A percentile compares a stretch with the other conserved stretches of the same genome.
These are phyloP conservation scores for Oscheius myriophilus DNA, from an alignment of 2,888 invertebrate genomes.

Conservation along the genomic window DNA sequence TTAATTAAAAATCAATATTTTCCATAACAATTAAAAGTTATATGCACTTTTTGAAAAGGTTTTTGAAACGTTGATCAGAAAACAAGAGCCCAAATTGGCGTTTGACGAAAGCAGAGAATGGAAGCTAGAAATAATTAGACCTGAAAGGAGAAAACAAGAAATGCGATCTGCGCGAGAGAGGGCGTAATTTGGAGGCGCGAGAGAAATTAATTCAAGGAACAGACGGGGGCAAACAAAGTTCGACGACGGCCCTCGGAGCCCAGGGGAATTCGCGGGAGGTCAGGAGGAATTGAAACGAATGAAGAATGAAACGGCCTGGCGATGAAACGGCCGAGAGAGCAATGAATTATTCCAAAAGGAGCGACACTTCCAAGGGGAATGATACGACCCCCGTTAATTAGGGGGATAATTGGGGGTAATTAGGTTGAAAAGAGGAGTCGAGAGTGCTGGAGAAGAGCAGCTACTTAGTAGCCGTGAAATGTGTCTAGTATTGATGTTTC, in stretches of 20 bases:
- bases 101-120: too few relatives aligned
- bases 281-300: constrained; percentile 14
- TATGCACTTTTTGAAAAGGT: too few relatives aligned
- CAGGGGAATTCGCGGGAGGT: constrained; percentile 12
- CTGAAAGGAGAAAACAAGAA: not conserved
- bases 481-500: constrained; percentile 31
- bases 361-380: not conserved
- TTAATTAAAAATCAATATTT: too few relatives aligned
- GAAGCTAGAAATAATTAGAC: too few relatives aligned
- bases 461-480: constrained; percentile 28
- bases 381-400: not conserved
- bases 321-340: not conserved
- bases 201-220: too few relatives aligned
- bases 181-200: too few relatives aligned
- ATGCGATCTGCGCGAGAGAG: not conserved
- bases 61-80: too few relatives aligned
- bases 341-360: constrained; percentile 16
- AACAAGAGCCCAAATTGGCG: too few relatives aligned
- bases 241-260: not conserved
- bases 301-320: constrained; percentile 10
- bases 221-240: too few relatives aligned
- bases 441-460: constrained; percentile 11
- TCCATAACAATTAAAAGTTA: too few relatives aligned
- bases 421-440: not conserved
- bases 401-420: not conserved